These are phyloP conservation scores for Spialia ferax DNA, from an alignment of 2,888 invertebrate genomes.

Conservation along the genomic window DNA sequence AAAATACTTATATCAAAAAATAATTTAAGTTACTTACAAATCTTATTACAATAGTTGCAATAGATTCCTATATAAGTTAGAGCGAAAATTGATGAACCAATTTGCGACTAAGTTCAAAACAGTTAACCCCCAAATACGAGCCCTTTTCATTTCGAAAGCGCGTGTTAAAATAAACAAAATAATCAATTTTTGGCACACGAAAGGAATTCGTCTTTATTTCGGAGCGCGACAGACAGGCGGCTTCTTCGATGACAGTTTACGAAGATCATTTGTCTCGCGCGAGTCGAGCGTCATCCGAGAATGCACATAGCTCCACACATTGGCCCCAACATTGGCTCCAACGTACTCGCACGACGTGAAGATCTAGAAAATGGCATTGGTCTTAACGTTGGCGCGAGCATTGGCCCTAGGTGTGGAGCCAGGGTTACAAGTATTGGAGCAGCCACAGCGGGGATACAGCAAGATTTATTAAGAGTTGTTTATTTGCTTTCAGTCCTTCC, in stretches of 20 bases:
- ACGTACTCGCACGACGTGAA: too few species aligned
- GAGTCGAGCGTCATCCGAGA: constrained; percentile 42
- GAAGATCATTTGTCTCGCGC: constrained; percentile 47
- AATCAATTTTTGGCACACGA: constrained; percentile 59
- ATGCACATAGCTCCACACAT: too few species aligned
- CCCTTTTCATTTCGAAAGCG: constrained; percentile 34
- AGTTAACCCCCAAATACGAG: background rate
- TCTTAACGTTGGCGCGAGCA: too few species aligned
- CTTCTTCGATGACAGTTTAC: constrained; percentile 40
- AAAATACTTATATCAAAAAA: too few species aligned
- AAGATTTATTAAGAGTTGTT: background rate
- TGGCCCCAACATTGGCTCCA: too few species aligned
- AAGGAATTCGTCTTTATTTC: constrained; percentile 62
- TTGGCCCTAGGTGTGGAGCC: too few species aligned
- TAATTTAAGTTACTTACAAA: too few species aligned
- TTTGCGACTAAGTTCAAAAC: background rate
- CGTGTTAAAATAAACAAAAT: constrained; percentile 59
- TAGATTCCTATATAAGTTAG: too few species aligned
- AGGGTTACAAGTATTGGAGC: constrained; percentile 13
- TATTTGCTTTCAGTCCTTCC: background rate
- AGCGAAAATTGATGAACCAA: background rate
- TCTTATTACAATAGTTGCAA: too few species aligned
- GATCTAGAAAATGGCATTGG: too few species aligned
- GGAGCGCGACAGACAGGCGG: constrained; percentile 48
- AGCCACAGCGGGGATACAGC: background rate